Percentiles rank a stretch among this genome's conserved stretches.
Evolutionary conservation across 2,113 vertebrate species (phyloP).

Genomic region (Grammomys dolichurus): DNA sequence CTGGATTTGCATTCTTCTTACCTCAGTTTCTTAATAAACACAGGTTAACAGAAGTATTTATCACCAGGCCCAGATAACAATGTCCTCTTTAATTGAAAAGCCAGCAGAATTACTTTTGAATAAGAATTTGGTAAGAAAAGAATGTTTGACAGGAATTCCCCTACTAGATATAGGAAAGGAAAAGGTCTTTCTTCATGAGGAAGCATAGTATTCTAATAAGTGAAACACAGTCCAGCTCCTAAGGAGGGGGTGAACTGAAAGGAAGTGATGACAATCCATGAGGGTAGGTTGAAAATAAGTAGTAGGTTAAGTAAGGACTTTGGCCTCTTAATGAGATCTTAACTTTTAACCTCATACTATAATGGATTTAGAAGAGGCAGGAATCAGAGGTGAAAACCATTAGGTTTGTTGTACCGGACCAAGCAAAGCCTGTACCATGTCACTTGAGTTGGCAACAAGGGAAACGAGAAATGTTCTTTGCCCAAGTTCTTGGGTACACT

Average conservation of each 20-base stretch:
- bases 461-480: neutral
- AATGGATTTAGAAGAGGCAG: neutral
- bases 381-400: slow-evolving; percentile 11
- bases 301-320: neutral
- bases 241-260: neutral
- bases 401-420: neutral
- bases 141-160: neutral
- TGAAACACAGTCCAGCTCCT: neutral
- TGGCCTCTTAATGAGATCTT: neutral
- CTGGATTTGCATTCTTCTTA: neutral
- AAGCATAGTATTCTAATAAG: neutral
- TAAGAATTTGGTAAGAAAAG: neutral
- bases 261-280: neutral
- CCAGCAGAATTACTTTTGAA: neutral
- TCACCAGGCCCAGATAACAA: neutral
- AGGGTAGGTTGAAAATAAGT: neutral
- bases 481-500: neutral
- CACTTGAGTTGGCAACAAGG: slow-evolving; percentile 6
- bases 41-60: neutral
- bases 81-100: neutral
- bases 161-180: neutral
- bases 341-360: neutral
- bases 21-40: neutral
- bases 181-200: neutral
- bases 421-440: neutral